Base-by-base conservation (phyloP, 2,888 invertebrate genomes). In the Ephialtes manifestator region DNA sequence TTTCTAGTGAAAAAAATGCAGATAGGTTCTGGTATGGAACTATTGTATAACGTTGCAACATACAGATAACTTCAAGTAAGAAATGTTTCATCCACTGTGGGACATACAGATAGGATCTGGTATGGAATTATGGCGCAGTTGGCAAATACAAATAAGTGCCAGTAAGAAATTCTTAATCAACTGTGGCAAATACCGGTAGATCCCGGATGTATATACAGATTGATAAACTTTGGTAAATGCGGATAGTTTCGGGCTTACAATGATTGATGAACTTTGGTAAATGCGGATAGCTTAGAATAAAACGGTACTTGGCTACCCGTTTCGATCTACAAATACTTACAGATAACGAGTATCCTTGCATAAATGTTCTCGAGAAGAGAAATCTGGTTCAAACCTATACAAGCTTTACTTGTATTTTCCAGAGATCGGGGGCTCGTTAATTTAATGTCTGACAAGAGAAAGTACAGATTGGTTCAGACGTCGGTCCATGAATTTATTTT, bases 371-470 rank as follows among this genome's bases (percentile, higher is more conserved):
- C 55, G 20, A 24, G 55, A 8, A 18, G 55, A 55, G 55, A 55
- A n/a, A 55, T 55, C 55, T 55, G 55, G 20, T 55, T 55, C 18
- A 24, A 55, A 18, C 55, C 18, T 2, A 55, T 55, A 24, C 2
- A 55, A 55, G 24, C 55, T 55, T 18, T 55, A 55, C 55, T 18
- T 55, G 55, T 55, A 55, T 55, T 18, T 55, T 55, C 55, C 55
- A 18, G 15, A 55, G 5, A 18, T 55, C 24, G 24, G n/a, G 20
- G 55, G 55, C 55, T 18, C 55, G 55, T 18, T 24, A 18, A 18
- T 55, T 18, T 55, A 18, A 55, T 55, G 55, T 55, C 55, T 20
- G 55, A 55, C 18, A 55, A 55, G 18, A 55, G 28, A 58, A 24
- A 58, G 28, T 58, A 58, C 58, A 58, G 24, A 28, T 58, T 7